Percentiles rank a stretch among this genome's conserved stretches.
phyloP scores from a whole-genome alignment of 2,113 vertebrate genomes.

The Engystomops pustulosus region DNA sequence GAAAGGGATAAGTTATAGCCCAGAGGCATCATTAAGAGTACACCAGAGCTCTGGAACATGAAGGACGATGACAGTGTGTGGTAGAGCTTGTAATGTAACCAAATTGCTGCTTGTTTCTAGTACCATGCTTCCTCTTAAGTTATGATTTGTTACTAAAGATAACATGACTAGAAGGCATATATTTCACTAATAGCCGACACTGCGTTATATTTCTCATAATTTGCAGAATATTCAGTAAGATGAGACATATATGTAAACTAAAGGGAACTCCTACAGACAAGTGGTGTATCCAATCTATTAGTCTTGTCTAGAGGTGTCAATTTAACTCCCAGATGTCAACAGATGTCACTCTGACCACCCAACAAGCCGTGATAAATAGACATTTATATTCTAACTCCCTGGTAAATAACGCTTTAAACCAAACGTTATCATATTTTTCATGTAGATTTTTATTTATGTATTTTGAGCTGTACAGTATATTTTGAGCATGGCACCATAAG shows the following conservation, averaged over 20 bases:
- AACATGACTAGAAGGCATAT: not conserved
- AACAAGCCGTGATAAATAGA: not conserved
- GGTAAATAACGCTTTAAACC: not conserved
- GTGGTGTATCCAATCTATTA: not conserved
- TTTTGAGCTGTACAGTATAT: not conserved
- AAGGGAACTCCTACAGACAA: not conserved
- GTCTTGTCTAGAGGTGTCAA: constrained; percentile 3
- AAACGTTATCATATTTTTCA: not conserved
- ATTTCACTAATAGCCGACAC: not conserved
- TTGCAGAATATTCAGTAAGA: not conserved
- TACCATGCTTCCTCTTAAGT: not conserved
- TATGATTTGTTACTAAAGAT: not conserved
- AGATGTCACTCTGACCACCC: constrained; percentile 32
- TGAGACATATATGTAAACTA: constrained; percentile 14
- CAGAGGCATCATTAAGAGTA: constrained; percentile 49
- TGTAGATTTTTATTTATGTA: not conserved
- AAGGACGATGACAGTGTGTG: constrained; percentile 39
- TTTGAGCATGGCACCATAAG: not conserved
- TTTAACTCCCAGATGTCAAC: not conserved
- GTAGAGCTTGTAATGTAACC: constrained; percentile 4
- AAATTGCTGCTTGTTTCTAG: constrained; percentile 7
- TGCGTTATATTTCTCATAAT: not conserved
- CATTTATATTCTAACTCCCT: not conserved
- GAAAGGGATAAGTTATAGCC: constrained; percentile 54
- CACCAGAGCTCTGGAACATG: not conserved